These are phyloP conservation scores for Anorthoa munda DNA, from an alignment of 2,888 invertebrate species.

Conservation along the genomic window DNA sequence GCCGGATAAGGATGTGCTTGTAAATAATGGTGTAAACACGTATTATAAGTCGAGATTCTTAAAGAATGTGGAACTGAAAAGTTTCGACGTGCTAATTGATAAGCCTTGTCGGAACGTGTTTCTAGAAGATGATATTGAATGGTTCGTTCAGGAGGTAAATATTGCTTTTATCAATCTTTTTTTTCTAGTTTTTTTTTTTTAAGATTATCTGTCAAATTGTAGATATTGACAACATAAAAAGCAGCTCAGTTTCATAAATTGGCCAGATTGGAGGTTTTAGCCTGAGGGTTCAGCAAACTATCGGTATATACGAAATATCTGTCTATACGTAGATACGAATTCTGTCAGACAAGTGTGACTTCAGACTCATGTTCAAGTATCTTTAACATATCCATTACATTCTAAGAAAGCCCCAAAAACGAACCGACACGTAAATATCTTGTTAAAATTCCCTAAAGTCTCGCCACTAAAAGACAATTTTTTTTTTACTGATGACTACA, in stretches of 20 bases:
- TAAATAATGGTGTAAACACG: constrained; percentile 71
- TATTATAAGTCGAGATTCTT: constrained; percentile 66
- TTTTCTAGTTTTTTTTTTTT: background rate
- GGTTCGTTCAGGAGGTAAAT: constrained; percentile 82
- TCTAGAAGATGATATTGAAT: constrained; percentile 69
- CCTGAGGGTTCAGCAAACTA: too few species aligned
- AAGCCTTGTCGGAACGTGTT: constrained; percentile 71
- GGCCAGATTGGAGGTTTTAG: too few species aligned
- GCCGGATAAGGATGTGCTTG: constrained; percentile 68
- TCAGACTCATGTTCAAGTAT: background rate
- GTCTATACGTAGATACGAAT: too few species aligned
- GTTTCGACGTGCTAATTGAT: constrained; percentile 71
- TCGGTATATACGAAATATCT: too few species aligned
- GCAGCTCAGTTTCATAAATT: too few species aligned
- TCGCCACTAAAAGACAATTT: background rate
- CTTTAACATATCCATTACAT: background rate
- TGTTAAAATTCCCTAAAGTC: background rate
- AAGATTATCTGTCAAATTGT: background rate
- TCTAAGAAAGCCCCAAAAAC: background rate
- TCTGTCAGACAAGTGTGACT: too few species aligned
- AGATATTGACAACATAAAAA: too few species aligned
- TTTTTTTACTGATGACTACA: background rate
- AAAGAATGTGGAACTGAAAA: constrained; percentile 67
- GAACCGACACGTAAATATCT: background rate
- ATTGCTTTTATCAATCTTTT: background rate